A percentile compares a stretch with the other conserved stretches of the same genome.
Conservation (phyloP, 2,113 vertebrate genomes). For the Sphyrna mokarran region DNA sequence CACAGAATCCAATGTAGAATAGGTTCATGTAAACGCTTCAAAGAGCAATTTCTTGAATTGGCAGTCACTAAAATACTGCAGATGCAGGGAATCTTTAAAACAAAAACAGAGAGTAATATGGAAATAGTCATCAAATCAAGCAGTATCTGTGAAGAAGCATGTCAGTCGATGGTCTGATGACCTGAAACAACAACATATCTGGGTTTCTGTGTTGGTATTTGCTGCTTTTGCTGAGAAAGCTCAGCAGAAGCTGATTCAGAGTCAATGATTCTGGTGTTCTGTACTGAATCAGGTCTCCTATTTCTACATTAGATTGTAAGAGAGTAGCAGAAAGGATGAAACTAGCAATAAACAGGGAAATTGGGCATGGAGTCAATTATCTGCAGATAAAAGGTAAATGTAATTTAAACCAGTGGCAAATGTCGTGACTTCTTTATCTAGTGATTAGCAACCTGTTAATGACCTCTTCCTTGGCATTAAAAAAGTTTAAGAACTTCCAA, state of each 20-base stretch:
- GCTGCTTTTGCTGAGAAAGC: not conserved
- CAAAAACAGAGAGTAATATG: not conserved
- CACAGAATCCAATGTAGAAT: not conserved
- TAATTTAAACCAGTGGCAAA: not conserved
- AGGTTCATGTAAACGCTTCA: not conserved
- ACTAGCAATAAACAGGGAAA: not conserved
- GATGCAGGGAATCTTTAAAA: not conserved
- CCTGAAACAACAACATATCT: not conserved
- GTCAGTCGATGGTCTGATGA: not conserved
- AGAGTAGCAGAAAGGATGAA: not conserved
- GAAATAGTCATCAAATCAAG: no score
- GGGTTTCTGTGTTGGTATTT: not conserved
- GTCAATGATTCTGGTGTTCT: not conserved
- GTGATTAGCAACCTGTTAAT: not conserved
- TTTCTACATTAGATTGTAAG: not conserved
- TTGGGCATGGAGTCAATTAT: not conserved
- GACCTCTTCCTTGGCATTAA: not conserved
- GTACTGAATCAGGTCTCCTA: not conserved
- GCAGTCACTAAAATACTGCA: not conserved
- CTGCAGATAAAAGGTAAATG: not conserved
- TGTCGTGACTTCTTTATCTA: not conserved
- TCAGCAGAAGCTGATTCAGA: not conserved
- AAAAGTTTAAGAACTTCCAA: not conserved
- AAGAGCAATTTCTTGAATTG: not conserved
- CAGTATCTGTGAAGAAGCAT: not conserved